Evolutionary conservation across 37 sponge, comb jelly and placozoan species (phyloP), one percentile per base, ranked within the genome.

Genomic region (Haliclona indistincta): DNA sequence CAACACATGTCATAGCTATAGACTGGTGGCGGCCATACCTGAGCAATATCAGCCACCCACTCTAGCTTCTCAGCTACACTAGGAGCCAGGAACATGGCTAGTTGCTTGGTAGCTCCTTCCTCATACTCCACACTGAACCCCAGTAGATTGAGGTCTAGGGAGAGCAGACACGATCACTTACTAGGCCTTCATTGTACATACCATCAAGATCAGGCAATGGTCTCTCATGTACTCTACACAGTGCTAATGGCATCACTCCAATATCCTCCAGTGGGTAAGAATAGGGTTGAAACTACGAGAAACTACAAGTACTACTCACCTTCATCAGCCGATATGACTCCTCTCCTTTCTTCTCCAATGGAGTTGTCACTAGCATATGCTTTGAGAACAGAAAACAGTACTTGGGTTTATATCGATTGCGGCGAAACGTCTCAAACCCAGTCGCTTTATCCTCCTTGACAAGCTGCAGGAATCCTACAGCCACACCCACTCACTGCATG

Each of bases 331-430:
- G 61, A 38, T 76, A 84, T 33, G 22, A 8, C 4, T 76, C 84
- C 4, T 45, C 35, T 32, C 77, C 68, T 25, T 76, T 84, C 77
- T 77, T 85, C 43, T 63, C 35, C 6, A 34, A 43, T 37, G 74
- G 51, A 13, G 67, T 43, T 34, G 87, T 80, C 36, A 86, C 26
- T 35, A 86, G 69, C 10, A 86, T 58, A 61, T 86, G 87, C 53
- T 86, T 86, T 33, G 81, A 70, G 76, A 86, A 86, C 40, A 86
- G 81, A 54, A 86, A 75, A 38, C 87, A 86, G 28, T 60, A n/a
- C 35, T 64, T 37, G 10, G 70, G 70, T 38, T 74, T 69, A 22
- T 30, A 60, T 11, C 78, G 69, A 7, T 54, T 55, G 26, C 45
- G 74, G 39, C 17, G 8, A n/a, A n/a, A n/a, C n/a, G n/a, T n/a